A percentile compares a stretch with the other conserved stretches of the same genome.
phyloP scores from a whole-genome alignment of 1,140 invertebrate species.

The Drosophila ercepeae region DNA sequence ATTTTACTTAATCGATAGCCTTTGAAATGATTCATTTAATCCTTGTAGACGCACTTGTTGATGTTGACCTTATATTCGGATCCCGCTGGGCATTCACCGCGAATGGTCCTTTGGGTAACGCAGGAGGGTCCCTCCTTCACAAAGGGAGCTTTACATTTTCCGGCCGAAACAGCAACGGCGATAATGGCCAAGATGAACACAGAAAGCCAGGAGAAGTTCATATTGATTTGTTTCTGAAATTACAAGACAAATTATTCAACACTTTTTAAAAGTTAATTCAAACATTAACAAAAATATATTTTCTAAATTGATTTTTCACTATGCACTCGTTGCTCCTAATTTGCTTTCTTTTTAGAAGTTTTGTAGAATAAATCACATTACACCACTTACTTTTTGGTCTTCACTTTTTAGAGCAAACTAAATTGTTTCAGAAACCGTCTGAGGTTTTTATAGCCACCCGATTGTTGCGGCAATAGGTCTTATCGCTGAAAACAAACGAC shows the following conservation, averaged over 20 bases:
- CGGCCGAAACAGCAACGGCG: constrained; percentile 48
- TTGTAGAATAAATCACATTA: not conserved
- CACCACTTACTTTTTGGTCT: constrained; percentile 28
- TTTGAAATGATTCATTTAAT: not conserved
- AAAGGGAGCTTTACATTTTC: constrained; percentile 53
- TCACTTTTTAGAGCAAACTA: constrained; percentile 47
- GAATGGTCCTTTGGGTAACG: constrained; percentile 46
- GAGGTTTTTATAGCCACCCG: constrained; percentile 59
- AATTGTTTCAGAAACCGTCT: constrained; percentile 26
- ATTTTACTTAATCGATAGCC: not conserved
- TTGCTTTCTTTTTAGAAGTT: not conserved
- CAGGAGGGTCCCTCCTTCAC: constrained; percentile 29
- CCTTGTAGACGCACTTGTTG: constrained; percentile 67
- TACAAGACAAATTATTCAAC: not conserved
- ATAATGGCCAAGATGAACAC: constrained; percentile 65
- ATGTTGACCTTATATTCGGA: constrained; percentile 54
- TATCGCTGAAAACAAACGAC: constrained; percentile 9
- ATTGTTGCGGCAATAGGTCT: constrained; percentile 4
- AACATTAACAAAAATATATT: no score
- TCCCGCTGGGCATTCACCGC: constrained; percentile 57
- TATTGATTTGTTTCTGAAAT: constrained; percentile 17
- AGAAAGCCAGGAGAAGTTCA: constrained; percentile 76
- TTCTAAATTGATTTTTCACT: no score
- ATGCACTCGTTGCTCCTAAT: no score
- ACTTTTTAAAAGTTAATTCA: no score